Evolutionary conservation across 2,797 vertebrate species (phyloP).

Genomic region (Clarias platycephalus): DNA sequence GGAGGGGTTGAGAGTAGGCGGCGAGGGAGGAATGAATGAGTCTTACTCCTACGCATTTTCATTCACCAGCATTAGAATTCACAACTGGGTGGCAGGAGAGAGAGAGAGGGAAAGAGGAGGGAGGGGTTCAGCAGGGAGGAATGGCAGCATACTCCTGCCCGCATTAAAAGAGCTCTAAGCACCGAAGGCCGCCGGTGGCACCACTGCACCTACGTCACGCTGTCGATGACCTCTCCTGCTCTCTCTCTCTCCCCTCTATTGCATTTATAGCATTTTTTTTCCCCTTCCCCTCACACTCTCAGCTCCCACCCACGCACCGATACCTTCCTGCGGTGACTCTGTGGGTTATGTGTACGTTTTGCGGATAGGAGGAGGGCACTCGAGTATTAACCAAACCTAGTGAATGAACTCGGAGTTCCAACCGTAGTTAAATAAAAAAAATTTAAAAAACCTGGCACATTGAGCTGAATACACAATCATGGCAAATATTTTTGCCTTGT

Average conservation of each 20-base stretch:
- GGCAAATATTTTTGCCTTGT: neutral
- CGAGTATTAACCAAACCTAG: neutral
- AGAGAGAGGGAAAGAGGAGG: constrained; percentile 64
- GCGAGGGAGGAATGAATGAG: constrained; percentile 73
- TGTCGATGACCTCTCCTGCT: constrained; percentile 35
- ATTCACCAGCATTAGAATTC: constrained; percentile 79
- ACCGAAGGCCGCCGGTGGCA: constrained; percentile 77
- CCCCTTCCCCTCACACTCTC: neutral
- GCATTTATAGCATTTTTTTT: constrained; percentile 19
- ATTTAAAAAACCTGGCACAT: neutral
- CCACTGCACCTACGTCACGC: constrained; percentile 74
- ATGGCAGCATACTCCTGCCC: constrained; percentile 69
- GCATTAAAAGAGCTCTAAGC: constrained; percentile 74
- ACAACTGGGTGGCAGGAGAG: constrained; percentile 73
- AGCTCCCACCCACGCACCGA: constrained; percentile 13
- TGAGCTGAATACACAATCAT: neutral
- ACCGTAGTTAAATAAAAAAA: neutral
- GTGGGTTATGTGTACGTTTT: constrained; percentile 14
- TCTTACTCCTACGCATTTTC: constrained; percentile 75
- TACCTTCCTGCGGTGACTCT: constrained; percentile 7
- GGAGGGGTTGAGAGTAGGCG: constrained; percentile 57
- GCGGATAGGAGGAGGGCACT: neutral
- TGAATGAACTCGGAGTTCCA: constrained; percentile 8
- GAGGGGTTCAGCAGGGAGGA: constrained; percentile 70
- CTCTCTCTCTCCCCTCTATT: constrained; percentile 18